These are phyloP conservation scores for Caenorhabditis macrosperma DNA, from an alignment of 2,888 invertebrate species.

Conservation along the genomic window DNA sequence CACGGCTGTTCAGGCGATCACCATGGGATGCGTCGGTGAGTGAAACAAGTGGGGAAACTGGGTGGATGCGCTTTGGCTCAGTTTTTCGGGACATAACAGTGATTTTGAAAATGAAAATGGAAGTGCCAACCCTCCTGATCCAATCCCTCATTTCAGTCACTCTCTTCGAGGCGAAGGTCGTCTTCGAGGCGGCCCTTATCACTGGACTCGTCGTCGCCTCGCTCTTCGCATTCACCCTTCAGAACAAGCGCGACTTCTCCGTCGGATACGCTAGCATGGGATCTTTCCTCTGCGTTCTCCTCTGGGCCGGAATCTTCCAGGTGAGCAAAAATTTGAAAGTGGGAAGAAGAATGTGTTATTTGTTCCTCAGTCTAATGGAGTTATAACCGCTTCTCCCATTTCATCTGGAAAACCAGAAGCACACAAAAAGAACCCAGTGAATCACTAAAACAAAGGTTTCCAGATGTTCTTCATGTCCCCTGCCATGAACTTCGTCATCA, in stretches of 20 bases:
- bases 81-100: too few relatives aligned
- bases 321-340: slow-evolving; percentile 70
- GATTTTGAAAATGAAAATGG: too few relatives aligned
- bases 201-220: slow-evolving; percentile 83
- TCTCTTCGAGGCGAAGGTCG: slow-evolving; percentile 87
- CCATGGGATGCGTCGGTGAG: slow-evolving; percentile 86
- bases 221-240: slow-evolving; percentile 89
- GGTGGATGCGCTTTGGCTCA: too few relatives aligned
- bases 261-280: slow-evolving; percentile 84
- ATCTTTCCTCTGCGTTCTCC: slow-evolving; percentile 82
- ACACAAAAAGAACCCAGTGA: background rate
- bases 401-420: background rate
- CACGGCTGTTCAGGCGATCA: slow-evolving; percentile 88
- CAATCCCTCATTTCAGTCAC: slow-evolving; percentile 85
- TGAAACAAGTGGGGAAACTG: too few relatives aligned
- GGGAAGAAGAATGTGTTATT: too few relatives aligned
- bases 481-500: slow-evolving; percentile 86
- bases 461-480: slow-evolving; percentile 88
- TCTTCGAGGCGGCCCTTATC: slow-evolving; percentile 87
- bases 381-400: too few relatives aligned
- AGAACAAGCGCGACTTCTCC: slow-evolving; percentile 90
- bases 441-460: too few relatives aligned
- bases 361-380: too few relatives aligned
- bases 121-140: too few relatives aligned
- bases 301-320: slow-evolving; percentile 86